These are phyloP conservation scores for Phataginus tetradactyla DNA, from an alignment of 2,797 vertebrate species.

Conservation along the genomic window DNA sequence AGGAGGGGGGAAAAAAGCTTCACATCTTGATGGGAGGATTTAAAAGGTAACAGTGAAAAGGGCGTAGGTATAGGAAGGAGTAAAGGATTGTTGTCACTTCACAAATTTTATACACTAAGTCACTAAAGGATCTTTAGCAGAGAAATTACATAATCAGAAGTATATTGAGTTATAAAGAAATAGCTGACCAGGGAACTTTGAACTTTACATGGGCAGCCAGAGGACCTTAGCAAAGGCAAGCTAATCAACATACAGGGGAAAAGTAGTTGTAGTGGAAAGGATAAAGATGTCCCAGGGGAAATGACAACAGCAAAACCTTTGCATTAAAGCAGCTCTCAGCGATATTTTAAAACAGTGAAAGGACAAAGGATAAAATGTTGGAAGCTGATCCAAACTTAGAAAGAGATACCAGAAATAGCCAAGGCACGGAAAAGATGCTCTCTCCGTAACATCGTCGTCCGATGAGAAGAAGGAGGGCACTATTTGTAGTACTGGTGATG, in stretches of 20 bases:
- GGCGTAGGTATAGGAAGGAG: not conserved
- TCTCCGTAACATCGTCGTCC: not conserved
- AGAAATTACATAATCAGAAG: not conserved
- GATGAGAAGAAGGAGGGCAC: not conserved
- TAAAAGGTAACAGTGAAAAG: not conserved
- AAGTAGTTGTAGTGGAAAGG: not conserved
- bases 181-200: no score
- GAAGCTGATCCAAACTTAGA: not conserved
- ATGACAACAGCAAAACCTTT: not conserved
- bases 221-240: not conserved
- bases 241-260: not conserved
- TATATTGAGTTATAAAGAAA: not conserved
- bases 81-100: not conserved
- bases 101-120: not conserved
- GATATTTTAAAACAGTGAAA: not conserved
- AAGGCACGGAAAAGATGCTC: not conserved
- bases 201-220: not conserved
- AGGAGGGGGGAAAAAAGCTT: not conserved
- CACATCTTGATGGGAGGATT: not conserved
- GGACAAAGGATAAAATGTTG: not conserved
- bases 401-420: not conserved
- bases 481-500: not conserved
- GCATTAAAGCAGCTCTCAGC: not conserved
- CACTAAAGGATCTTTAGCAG: not conserved
- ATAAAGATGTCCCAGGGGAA: not conserved